A percentile compares a stretch with the other conserved stretches of the same genome.
phyloP scores from a whole-genome alignment of 2,888 invertebrate species.

The Dicroscelio sp. region DNA sequence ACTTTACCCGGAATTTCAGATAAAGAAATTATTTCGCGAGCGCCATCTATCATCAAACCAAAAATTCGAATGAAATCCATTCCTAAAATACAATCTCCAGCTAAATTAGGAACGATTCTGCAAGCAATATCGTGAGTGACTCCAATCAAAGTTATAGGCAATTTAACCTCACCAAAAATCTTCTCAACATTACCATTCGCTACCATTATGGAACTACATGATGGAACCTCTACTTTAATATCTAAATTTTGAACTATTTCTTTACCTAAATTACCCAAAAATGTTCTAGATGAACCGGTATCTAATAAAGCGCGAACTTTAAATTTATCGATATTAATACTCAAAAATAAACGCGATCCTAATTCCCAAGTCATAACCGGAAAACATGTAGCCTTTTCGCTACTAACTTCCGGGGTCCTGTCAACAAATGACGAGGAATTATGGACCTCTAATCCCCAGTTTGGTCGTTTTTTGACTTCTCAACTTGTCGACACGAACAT shows the following conservation, averaged over 20 bases:
- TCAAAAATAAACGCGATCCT: conserved; percentile 32
- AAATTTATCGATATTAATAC: neutral
- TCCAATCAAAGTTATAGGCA: neutral
- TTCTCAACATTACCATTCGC: neutral
- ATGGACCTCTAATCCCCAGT: conserved; percentile 50
- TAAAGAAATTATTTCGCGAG: neutral
- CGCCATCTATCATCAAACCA: conserved; percentile 45
- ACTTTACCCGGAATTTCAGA: neutral
- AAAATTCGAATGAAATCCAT: conserved; percentile 24
- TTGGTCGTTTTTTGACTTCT: conserved; percentile 27
- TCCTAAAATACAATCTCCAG: conserved; percentile 6
- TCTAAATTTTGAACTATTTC: neutral
- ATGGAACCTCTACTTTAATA: neutral
- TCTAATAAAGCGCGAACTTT: conserved; percentile 22
- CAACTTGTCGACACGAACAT: too few relatives aligned
- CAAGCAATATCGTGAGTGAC: neutral
- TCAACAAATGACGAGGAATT: neutral
- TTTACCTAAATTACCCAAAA: conserved; percentile 38
- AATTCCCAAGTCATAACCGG: conserved; percentile 56
- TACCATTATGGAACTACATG: neutral
- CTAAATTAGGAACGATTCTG: neutral
- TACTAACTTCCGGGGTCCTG: conserved; percentile 20
- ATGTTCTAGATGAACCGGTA: conserved; percentile 54
- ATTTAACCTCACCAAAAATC: neutral
- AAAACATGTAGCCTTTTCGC: conserved; percentile 28